phyloP scores from a whole-genome alignment of 2,797 vertebrate genomes.

The Discoglossus pictus region DNA sequence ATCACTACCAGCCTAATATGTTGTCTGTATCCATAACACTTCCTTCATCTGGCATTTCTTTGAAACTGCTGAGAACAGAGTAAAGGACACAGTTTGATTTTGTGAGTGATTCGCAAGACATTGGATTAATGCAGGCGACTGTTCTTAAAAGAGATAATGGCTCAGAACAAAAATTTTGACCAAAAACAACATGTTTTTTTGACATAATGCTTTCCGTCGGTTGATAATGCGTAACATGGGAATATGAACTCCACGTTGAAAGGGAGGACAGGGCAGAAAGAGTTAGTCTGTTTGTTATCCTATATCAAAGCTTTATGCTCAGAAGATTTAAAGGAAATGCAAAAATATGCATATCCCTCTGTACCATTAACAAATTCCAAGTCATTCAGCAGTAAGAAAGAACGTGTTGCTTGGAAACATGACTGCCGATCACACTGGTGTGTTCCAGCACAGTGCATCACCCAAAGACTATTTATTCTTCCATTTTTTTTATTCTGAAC shows the following conservation, averaged over 20 bases:
- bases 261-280: neutral
- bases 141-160: conserved; percentile 26
- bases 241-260: conserved; percentile 4
- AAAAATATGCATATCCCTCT: neutral
- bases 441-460: too few species aligned
- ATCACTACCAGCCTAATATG: conserved; percentile 12
- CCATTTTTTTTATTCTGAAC: too few species aligned
- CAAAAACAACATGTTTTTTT: conserved; percentile 33
- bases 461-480: too few species aligned
- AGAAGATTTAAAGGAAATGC: too few species aligned
- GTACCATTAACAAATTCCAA: neutral
- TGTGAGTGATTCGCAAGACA: conserved; percentile 38
- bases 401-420: too few species aligned
- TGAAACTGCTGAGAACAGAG: conserved; percentile 39
- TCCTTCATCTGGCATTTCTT: conserved; percentile 32
- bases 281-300: too few species aligned
- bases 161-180: conserved; percentile 27
- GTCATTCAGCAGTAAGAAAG: too few species aligned
- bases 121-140: conserved; percentile 26
- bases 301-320: too few species aligned
- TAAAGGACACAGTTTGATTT: conserved; percentile 24
- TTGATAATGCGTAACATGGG: conserved; percentile 9
- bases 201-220: conserved; percentile 31
- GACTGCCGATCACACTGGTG: too few species aligned
- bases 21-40: conserved; percentile 22